These are phyloP conservation scores for Atethmia centrago DNA, from an alignment of 2,888 invertebrate species.

Conservation along the genomic window DNA sequence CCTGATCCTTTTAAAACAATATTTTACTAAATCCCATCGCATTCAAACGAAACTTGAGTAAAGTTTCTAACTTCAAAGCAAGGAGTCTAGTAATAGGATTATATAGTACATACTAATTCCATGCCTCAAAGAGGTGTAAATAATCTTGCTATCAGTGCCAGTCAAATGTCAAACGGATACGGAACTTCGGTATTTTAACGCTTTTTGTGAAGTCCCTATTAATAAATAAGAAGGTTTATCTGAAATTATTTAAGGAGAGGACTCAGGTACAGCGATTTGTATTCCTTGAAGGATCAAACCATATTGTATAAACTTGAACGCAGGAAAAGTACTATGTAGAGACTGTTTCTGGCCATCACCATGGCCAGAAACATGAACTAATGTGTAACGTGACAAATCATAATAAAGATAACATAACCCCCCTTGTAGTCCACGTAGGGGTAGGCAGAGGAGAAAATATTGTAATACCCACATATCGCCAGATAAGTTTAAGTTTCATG, in stretches of 20 bases:
- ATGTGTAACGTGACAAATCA: too few relatives aligned
- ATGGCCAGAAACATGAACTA: background rate
- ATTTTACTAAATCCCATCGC: constrained; percentile 35
- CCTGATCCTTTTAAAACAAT: constrained; percentile 7
- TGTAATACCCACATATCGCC: too few relatives aligned
- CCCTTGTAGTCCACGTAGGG: too few relatives aligned
- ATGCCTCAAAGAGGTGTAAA: constrained; percentile 27
- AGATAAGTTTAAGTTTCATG: too few relatives aligned
- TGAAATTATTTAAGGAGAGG: background rate
- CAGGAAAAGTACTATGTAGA: background rate
- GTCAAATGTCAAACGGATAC: constrained; percentile 5
- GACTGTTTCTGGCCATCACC: background rate
- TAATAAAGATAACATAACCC: too few relatives aligned
- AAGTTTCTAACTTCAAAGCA: constrained; percentile 20
- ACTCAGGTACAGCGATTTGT: background rate
- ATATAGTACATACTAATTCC: background rate
- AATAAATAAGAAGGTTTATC: background rate
- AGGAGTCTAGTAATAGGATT: background rate
- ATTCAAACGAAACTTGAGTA: constrained; percentile 16
- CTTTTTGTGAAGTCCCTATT: background rate
- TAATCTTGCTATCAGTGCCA: constrained; percentile 18
- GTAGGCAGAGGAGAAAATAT: too few relatives aligned
- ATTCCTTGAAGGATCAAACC: background rate
- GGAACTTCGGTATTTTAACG: background rate
- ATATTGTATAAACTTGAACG: background rate